phyloP scores from a whole-genome alignment of 2,797 vertebrate species.

The Tapera naevia region DNA sequence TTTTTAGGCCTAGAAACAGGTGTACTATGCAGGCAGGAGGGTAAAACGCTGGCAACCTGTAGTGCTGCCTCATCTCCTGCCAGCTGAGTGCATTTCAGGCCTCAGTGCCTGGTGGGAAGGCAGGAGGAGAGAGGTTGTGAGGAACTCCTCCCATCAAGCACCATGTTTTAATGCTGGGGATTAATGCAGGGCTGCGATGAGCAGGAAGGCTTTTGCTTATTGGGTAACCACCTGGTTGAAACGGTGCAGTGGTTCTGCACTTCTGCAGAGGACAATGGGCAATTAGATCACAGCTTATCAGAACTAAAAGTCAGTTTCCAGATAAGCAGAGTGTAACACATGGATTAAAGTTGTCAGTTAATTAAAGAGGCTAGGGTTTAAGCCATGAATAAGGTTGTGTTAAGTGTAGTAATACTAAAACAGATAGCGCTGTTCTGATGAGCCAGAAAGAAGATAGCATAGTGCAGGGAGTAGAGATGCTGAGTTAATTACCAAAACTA shows the following conservation, averaged over 20 bases:
- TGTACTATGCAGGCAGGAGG: background rate
- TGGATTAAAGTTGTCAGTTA: slow-evolving; percentile 44
- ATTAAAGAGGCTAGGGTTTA: slow-evolving; percentile 15
- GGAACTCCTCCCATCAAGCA: background rate
- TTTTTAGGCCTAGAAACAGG: background rate
- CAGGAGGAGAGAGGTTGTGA: background rate
- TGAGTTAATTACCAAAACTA: slow-evolving; percentile 7
- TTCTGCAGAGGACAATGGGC: background rate
- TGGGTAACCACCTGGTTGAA: background rate
- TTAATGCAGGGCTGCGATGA: fast-evolving
- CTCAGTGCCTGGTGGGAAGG: fast-evolving
- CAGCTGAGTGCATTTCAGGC: background rate
- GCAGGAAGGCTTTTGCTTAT: background rate
- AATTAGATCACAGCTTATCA: background rate
- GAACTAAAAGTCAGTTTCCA: slow-evolving; percentile 21
- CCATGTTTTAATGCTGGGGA: background rate
- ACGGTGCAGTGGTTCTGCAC: fast-evolving
- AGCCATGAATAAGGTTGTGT: background rate
- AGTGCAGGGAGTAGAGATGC: background rate
- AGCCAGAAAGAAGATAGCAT: background rate
- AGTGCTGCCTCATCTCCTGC: background rate
- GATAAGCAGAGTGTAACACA: background rate
- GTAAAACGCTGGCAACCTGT: fast-evolving
- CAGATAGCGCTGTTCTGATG: background rate
- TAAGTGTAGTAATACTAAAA: background rate